Evolutionary conservation across 2,797 vertebrate species (phyloP).

Genomic region (Squalus acanthias): DNA sequence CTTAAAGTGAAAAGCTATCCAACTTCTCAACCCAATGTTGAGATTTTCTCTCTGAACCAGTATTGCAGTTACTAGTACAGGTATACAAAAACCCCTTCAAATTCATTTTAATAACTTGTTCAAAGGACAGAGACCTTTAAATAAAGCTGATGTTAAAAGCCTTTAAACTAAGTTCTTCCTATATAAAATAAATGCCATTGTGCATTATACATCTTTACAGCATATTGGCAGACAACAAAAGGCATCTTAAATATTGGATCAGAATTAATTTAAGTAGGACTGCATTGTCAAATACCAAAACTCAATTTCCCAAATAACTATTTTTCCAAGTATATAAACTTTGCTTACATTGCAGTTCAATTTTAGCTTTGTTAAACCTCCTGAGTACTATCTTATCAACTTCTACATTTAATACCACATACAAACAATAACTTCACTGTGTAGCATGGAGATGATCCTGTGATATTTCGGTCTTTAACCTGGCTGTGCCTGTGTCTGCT

Average conservation of each 20-base stretch:
- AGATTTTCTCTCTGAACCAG: neutral
- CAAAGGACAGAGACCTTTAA: neutral
- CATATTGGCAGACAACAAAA: slow-evolving; percentile 24
- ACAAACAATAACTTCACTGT: neutral
- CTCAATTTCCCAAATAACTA: neutral
- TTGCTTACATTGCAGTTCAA: neutral
- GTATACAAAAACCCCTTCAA: neutral
- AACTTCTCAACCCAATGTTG: neutral
- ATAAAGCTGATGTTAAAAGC: slow-evolving; percentile 9
- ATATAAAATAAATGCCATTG: slow-evolving; percentile 1
- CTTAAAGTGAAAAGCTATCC: neutral
- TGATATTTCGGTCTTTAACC: neutral
- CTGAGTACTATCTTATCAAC: neutral
- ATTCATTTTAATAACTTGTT: slow-evolving; percentile 18
- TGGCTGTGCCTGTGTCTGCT: neutral
- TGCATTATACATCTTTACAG: slow-evolving; percentile 15
- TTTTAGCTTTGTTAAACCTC: neutral
- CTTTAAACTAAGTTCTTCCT: slow-evolving; percentile 28
- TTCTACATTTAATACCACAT: neutral
- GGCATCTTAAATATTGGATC: neutral
- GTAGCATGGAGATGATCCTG: neutral
- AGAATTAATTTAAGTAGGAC: slow-evolving; percentile 13
- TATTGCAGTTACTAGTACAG: neutral
- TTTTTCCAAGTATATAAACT: neutral
- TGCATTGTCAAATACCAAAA: neutral